Conservation (phyloP, 2,113 vertebrate species). For the Tragulus kanchil region DNA sequence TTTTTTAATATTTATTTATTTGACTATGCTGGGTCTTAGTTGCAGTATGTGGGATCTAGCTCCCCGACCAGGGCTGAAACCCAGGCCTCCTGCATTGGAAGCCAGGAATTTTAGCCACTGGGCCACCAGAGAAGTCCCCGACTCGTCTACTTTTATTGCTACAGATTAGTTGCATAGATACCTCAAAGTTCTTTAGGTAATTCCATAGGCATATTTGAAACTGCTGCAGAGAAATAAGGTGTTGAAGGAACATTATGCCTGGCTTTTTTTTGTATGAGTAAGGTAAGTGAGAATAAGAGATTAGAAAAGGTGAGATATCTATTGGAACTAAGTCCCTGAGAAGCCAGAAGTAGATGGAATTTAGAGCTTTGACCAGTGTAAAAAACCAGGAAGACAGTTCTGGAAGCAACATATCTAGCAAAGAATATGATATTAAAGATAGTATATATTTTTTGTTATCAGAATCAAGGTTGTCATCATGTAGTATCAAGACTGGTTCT, state of each 20-base stretch:
- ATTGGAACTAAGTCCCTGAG: slow-evolving; percentile 13
- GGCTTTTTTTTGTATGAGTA: slow-evolving; percentile 7
- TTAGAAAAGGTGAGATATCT: slow-evolving; percentile 27
- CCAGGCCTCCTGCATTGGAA: too few relatives aligned
- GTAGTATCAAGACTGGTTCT: not conserved
- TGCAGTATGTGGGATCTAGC: too few relatives aligned
- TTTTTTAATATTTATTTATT: too few relatives aligned
- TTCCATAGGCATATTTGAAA: slow-evolving; percentile 37
- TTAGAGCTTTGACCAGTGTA: slow-evolving; percentile 47
- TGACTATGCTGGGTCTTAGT: too few relatives aligned
- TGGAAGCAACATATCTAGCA: slow-evolving; percentile 33
- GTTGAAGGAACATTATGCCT: slow-evolving; percentile 29
- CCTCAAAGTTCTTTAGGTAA: slow-evolving; percentile 36
- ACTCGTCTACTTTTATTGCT: not conserved
- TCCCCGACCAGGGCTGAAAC: too few relatives aligned
- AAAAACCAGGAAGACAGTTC: slow-evolving; percentile 43
- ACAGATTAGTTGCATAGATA: not conserved
- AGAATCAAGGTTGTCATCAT: not conserved
- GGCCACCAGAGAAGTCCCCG: too few relatives aligned
- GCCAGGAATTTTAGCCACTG: too few relatives aligned
- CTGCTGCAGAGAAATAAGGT: not conserved
- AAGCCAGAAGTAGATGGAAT: slow-evolving; percentile 32
- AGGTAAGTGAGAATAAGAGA: slow-evolving; percentile 39
- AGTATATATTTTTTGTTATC: slow-evolving; percentile 35
- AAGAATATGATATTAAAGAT: slow-evolving; percentile 41